A percentile compares a stretch with the other conserved stretches of the same genome.
Conservation (phyloP, 2,797 vertebrate species). For the Sarcophilus harrisii region DNA sequence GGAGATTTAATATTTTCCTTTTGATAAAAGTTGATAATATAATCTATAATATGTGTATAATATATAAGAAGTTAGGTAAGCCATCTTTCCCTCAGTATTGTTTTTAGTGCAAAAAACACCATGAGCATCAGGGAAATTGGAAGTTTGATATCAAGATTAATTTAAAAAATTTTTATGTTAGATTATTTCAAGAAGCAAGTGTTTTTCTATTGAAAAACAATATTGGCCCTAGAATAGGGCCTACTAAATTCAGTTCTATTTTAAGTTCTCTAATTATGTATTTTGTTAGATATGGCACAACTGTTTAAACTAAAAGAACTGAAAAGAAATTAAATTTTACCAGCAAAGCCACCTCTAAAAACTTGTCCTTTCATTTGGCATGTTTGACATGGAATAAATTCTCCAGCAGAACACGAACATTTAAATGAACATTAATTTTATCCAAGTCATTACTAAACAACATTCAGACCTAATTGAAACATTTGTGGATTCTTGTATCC, state of each 20-base stretch:
- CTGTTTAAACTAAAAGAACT: conserved; percentile 46
- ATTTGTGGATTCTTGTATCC: conserved; percentile 62
- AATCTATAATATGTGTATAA: conserved; percentile 40
- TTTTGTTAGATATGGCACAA: conserved; percentile 30
- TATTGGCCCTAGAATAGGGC: conserved; percentile 40
- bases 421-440: conserved; percentile 41
- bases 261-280: conserved; percentile 45
- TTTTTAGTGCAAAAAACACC: conserved; percentile 39
- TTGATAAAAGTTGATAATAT: neutral
- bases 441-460: conserved; percentile 66
- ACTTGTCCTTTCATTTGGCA: conserved; percentile 42
- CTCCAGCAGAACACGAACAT: conserved; percentile 60
- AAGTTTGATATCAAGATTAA: conserved; percentile 40
- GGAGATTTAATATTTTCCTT: conserved; percentile 40
- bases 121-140: conserved; percentile 1
- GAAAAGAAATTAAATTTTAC: conserved; percentile 48
- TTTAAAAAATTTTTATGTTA: conserved; percentile 5
- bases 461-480: conserved; percentile 69
- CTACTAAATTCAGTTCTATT: conserved; percentile 34
- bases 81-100: conserved; percentile 26
- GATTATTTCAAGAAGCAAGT: conserved; percentile 26
- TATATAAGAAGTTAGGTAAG: conserved; percentile 5
- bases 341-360: conserved; percentile 49
- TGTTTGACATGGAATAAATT: conserved; percentile 56
- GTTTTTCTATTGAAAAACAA: conserved; percentile 49